These are phyloP conservation scores for Myioborus miniatus DNA, from an alignment of 2,797 vertebrate species.

Conservation along the genomic window DNA sequence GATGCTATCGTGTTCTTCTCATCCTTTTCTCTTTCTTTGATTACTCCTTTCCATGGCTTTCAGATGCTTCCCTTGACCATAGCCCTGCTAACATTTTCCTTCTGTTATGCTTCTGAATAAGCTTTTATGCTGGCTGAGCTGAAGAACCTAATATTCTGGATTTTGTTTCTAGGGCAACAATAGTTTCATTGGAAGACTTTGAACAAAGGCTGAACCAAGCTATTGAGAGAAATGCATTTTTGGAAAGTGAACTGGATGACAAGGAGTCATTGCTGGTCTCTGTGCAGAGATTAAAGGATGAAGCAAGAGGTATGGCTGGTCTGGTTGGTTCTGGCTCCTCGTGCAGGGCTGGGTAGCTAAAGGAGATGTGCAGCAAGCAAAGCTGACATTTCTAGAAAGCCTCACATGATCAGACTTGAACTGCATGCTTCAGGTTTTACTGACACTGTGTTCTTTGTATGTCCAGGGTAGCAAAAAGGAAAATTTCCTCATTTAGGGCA, in stretches of 20 bases:
- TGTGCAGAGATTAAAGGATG: constrained; percentile 96
- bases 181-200: constrained; percentile 98
- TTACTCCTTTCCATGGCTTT: neutral
- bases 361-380: neutral
- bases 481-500: neutral
- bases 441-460: neutral
- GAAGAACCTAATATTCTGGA: constrained; percentile 46
- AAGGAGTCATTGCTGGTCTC: constrained; percentile 96
- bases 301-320: constrained; percentile 88
- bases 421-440: neutral
- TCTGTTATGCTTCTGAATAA: neutral
- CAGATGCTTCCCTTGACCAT: neutral
- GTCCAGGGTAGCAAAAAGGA: neutral
- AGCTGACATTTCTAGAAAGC: neutral
- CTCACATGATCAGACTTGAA: neutral
- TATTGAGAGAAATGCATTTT: constrained; percentile 97
- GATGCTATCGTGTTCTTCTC: neutral
- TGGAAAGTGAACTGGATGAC: constrained; percentile 97
- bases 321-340: neutral
- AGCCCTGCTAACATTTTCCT: neutral
- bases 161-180: constrained; percentile 87
- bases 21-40: neutral
- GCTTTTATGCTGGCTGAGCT: neutral
- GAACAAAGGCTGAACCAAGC: constrained; percentile 96
- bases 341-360: neutral